Evolutionary conservation across 2,113 vertebrate species (phyloP).

Genomic region (Eurypyga helias): DNA sequence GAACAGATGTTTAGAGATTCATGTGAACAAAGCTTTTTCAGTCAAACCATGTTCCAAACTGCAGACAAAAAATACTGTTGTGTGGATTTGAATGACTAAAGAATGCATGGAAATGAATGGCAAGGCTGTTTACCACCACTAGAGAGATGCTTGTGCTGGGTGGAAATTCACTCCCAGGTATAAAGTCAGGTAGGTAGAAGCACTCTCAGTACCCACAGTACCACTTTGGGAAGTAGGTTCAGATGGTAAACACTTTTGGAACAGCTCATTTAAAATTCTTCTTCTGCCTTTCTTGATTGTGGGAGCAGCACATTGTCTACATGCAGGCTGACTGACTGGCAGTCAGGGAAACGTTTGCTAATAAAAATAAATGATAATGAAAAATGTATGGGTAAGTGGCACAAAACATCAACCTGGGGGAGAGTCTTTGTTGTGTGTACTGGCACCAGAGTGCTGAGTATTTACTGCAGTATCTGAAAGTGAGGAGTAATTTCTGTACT

Average conservation of each 20-base stretch:
- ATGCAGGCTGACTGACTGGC: not conserved
- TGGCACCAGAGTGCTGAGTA: not conserved
- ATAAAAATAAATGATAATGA: slow-evolving; percentile 14
- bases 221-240: not conserved
- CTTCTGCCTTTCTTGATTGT: not conserved
- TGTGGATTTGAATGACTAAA: not conserved
- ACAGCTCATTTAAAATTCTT: slow-evolving; percentile 14
- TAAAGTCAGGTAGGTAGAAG: not conserved
- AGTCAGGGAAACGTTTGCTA: not conserved
- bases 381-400: not conserved
- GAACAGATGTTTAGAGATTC: slow-evolving; percentile 23
- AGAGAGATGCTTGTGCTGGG: not conserved
- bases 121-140: not conserved
- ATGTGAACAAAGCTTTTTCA: not conserved
- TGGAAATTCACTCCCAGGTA: not conserved
- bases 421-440: not conserved
- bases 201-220: not conserved
- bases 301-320: not conserved
- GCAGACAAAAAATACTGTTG: not conserved
- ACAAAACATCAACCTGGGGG: not conserved
- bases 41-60: not conserved
- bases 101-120: not conserved
- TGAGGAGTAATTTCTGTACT: not conserved
- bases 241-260: not conserved
- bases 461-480: not conserved